Percentiles rank a stretch among this genome's conserved stretches.
These are phyloP conservation scores for Psilanteris sp. DNA, from an alignment of 1,140 invertebrate species.

Conservation along the genomic window DNA sequence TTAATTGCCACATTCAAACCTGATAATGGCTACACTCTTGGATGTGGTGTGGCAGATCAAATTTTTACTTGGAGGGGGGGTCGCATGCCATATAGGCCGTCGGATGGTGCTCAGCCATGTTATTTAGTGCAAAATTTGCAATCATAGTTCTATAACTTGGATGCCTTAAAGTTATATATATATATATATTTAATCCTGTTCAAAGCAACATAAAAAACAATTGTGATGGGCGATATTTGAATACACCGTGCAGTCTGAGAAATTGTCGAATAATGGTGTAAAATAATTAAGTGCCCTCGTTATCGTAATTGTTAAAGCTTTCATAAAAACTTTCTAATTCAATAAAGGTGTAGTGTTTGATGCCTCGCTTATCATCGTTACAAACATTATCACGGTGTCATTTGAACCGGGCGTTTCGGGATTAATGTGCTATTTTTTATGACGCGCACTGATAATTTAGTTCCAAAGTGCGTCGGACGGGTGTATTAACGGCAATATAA, in stretches of 20 bases:
- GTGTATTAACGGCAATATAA: constrained; percentile 2
- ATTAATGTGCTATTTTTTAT: constrained; percentile 3
- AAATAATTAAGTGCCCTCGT: constrained; percentile 16
- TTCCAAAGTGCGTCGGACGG: constrained; percentile 1
- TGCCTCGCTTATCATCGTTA: not conserved
- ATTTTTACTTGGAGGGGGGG: too few relatives aligned
- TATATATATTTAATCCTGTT: not conserved
- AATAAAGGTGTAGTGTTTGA: not conserved
- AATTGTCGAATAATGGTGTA: not conserved
- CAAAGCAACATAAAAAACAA: constrained; percentile 2
- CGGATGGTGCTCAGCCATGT: too few relatives aligned
- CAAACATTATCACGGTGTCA: not conserved
- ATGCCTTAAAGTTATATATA: too few relatives aligned
- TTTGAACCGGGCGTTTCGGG: not conserved
- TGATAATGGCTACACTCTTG: too few relatives aligned
- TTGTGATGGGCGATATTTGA: not conserved
- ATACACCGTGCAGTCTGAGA: not conserved
- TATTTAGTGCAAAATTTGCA: too few relatives aligned
- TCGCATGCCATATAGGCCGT: too few relatives aligned
- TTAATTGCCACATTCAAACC: too few relatives aligned
- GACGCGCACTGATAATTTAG: constrained; percentile 3
- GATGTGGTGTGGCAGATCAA: too few relatives aligned
- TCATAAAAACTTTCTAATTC: constrained; percentile 4
- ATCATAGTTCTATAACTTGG: too few relatives aligned
- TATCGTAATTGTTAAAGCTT: constrained; percentile 18